These are phyloP conservation scores for Tragelaphus imberbis DNA, from an alignment of 2,113 vertebrate species.

Conservation along the genomic window DNA sequence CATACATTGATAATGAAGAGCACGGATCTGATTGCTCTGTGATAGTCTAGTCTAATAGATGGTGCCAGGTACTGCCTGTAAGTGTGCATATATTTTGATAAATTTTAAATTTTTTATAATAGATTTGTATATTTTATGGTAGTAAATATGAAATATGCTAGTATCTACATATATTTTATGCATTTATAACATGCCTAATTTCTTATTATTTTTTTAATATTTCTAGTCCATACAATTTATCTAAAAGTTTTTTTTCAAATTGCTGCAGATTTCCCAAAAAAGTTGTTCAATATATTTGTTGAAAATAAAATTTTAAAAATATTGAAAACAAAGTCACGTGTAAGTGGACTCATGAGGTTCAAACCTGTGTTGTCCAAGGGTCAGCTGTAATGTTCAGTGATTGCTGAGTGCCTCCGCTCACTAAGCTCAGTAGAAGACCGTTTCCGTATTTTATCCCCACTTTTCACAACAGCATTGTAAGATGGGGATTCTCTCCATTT, in stretches of 20 bases:
- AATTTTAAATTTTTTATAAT: not conserved
- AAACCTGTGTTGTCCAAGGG: not conserved
- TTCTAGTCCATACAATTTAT: not conserved
- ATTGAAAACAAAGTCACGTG: rapidly evolving
- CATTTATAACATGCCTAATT: not conserved
- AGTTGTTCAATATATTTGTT: not conserved
- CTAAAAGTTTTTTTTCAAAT: not conserved
- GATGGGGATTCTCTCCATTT: not conserved
- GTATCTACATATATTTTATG: not conserved
- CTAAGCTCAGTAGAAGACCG: not conserved
- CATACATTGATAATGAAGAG: not conserved
- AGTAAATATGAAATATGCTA: not conserved
- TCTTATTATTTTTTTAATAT: not conserved
- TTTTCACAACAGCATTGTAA: not conserved
- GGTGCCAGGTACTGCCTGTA: not conserved
- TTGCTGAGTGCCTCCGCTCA: not conserved
- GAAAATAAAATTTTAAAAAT: not conserved
- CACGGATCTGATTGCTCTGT: too few species aligned
- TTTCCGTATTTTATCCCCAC: not conserved
- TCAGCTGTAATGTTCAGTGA: not conserved
- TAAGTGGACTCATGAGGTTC: not conserved
- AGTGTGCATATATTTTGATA: not conserved
- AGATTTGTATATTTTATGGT: not conserved
- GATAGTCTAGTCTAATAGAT: not conserved
- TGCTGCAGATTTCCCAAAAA: not conserved